phyloP scores from a whole-genome alignment of 1,140 invertebrate genomes.

The Geopemphigus sp. region DNA sequence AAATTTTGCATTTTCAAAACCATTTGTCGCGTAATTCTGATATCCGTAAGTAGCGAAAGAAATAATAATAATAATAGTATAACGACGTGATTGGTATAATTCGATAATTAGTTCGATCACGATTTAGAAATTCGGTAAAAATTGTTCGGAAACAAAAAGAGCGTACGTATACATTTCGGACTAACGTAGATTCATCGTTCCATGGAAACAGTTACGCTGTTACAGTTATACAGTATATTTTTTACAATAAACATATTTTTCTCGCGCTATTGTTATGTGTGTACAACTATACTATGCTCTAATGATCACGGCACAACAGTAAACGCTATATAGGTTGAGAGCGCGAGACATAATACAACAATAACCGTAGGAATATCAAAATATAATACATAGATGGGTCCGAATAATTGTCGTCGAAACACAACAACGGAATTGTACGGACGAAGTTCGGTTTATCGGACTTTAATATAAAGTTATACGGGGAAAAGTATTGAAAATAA shows the following conservation, averaged over 20 bases:
- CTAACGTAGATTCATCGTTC: background rate
- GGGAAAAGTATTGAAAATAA: no score
- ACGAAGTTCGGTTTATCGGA: background rate
- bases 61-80: background rate
- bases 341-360: background rate
- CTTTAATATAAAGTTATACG: no score
- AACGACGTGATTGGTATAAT: background rate
- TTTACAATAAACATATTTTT: conserved; percentile 2
- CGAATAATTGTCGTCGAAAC: background rate
- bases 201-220: conserved; percentile 18
- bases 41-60: no score
- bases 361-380: background rate
- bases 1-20: no score
- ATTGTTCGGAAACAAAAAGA: background rate
- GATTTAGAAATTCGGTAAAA: background rate
- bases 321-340: background rate
- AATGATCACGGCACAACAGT: background rate
- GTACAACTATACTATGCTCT: background rate
- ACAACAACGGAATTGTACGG: background rate
- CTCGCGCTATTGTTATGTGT: background rate
- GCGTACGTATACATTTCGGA: background rate
- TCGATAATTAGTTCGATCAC: background rate
- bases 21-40: no score
- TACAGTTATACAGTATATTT: no score
- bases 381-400: background rate